Base-by-base conservation (phyloP, 2,888 invertebrate species). In the Papilio elwesi region DNA sequence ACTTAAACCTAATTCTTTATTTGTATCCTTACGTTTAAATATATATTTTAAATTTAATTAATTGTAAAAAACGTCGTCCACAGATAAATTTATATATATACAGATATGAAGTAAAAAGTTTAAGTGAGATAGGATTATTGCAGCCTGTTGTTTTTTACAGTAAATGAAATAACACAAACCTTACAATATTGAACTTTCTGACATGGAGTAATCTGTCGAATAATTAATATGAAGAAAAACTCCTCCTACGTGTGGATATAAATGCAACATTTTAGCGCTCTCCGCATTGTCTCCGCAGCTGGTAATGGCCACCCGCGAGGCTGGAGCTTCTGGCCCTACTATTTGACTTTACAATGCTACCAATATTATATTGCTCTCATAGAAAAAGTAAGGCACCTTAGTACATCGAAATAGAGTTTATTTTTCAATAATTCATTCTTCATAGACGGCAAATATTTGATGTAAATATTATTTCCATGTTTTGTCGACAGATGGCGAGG, bases 271-370 rank as follows among this genome's bases (percentile, higher is more conserved):
- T 89, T 90, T 90, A 89, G 80, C 76, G 77, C 79, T 76, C 75
- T 72, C 57, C 73, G 55, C 73, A 78, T 81, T 86, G 83, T 87
- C 87, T 87, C 87, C 83, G 80, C 88, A 86, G 84, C 85, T 87
- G 84, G 85, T 85, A 86, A 86, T 87, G 91, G 86, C 92, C 92
- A 92, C 92, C 92, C 92, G 88, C 85, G 87, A 85, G 85, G 83
- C 81, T 82, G 81, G 78, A 75, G 78, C 79, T 80, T 79, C 79
- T 83, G 81, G 79, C 81, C 82, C 79, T 79, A 80, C 76, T 74
- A 78, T 83, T 87, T 88, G 87, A 90, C 88, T 90, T 86, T 81
- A 82, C 81, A 82, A 82, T 76, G 53, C 75, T 74, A 74, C 78
- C 81, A 76, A 77, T 78, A 75, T 68, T 75, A 75, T 69, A 47